A percentile compares a stretch with the other conserved stretches of the same genome.
These are phyloP conservation scores for Dasyornis broadbenti DNA, from an alignment of 2,113 vertebrate species.

Conservation along the genomic window DNA sequence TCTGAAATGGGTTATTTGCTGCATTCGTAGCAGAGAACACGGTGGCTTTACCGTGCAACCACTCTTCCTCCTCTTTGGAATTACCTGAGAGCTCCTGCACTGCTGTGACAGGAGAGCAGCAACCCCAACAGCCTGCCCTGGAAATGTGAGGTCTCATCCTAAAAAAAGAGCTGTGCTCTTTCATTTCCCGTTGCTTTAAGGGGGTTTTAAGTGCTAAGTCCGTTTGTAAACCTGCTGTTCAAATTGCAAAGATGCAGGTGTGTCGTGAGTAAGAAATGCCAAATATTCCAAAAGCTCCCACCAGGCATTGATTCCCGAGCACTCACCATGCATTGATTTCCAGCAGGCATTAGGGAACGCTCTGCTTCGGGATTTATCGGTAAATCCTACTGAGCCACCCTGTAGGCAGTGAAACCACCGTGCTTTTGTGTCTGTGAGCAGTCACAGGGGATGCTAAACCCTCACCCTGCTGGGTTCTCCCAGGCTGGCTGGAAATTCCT, in stretches of 20 bases:
- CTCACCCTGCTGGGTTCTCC: background rate
- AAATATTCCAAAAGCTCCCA: background rate
- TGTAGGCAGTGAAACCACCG: background rate
- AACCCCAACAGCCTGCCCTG: background rate
- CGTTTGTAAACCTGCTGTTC: background rate
- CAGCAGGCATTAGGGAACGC: background rate
- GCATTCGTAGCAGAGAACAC: background rate
- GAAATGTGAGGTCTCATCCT: background rate
- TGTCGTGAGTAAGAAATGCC: background rate
- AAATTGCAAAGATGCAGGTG: background rate
- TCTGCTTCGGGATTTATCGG: background rate
- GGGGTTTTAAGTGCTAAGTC: background rate
- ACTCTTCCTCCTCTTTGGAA: background rate
- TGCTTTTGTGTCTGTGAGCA: background rate
- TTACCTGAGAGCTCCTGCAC: background rate
- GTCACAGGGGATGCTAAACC: background rate
- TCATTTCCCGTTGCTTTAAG: background rate
- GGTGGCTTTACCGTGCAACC: background rate
- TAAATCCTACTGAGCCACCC: background rate
- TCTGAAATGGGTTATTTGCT: slow-evolving; percentile 6
- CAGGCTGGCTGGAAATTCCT: background rate
- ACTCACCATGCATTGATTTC: background rate
- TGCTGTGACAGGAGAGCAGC: background rate
- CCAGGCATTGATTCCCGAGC: background rate
- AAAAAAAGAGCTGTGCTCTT: background rate